Base-by-base conservation (phyloP, 1,140 invertebrate genomes). In the Conus betulinus region DNA sequence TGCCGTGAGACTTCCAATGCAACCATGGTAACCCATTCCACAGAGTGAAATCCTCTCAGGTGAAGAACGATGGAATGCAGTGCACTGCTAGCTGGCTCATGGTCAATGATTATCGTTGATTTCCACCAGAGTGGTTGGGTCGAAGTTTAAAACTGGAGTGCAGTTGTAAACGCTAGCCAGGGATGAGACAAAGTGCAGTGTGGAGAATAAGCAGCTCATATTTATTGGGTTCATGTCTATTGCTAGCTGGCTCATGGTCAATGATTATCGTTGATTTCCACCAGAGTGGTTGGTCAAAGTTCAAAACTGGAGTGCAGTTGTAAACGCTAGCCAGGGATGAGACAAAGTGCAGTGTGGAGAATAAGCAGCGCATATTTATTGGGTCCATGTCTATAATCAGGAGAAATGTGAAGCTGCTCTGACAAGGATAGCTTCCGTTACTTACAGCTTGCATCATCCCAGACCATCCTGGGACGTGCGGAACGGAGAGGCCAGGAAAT, bases 371-470 rank as follows among this genome's bases (percentile, higher is more conserved):
- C 51, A 89, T 85, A 90, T 93, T 91, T 63, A 74, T 90, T 71
- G 92, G 91, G 88, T 91, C 88, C 87, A 93, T 63, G 87, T 93
- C 93, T 60, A 93, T 91, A 85, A 93, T 93, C 23, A 90, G 92
- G 39, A 93, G 76, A 81, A 93, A 91, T 4, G 57, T 87, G n/a
- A 92, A 84, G 6, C 84, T 71, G 55, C 90, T 84, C 84, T 88
- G 63, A 51, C 89, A 87, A 51, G 90, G 87, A 55, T 39, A 39
- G 0, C 3, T 87, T 20, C 39, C 39, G 39, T 39, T 39, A 39
- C 39, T 39, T 39, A 39, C 39, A 39, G 39, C 3, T 39, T 39
- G 39, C 39, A 39, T 39, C 0, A 39, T 39, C 39, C 39, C 39
- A 39, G 39, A 39, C 39, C 0, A 39, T 17, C 87, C 23, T 52